Conservation (phyloP, 2,888 invertebrate genomes). For the Diaphora mendica region DNA sequence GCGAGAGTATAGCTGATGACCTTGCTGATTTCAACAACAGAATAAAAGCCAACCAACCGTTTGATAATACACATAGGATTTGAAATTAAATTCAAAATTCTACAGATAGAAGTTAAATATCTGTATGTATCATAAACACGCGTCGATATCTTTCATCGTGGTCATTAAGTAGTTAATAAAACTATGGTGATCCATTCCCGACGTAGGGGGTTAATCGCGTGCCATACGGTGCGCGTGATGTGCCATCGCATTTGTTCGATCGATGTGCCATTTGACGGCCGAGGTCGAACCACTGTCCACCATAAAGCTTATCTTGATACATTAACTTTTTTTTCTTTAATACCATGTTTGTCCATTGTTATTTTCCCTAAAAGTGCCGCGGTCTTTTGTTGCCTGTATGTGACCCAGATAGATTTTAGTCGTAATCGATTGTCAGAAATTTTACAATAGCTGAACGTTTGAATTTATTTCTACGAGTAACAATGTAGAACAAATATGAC, state of each 20-base stretch:
- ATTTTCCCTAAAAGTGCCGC: conserved; percentile 68
- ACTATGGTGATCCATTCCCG: conserved; percentile 35
- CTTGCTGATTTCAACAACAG: conserved; percentile 59
- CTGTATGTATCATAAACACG: neutral
- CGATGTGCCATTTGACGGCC: conserved; percentile 84
- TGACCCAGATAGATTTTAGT: conserved; percentile 80
- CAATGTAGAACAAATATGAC: conserved; percentile 60
- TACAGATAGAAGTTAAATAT: conserved; percentile 7
- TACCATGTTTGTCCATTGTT: conserved; percentile 68
- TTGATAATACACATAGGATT: neutral
- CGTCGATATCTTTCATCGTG: conserved; percentile 13
- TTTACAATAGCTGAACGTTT: conserved; percentile 63
- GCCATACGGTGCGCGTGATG: conserved; percentile 68
- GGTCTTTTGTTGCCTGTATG: conserved; percentile 72
- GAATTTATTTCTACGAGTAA: conserved; percentile 52
- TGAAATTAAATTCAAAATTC: conserved; percentile 5
- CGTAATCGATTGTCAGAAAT: conserved; percentile 72
- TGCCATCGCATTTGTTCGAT: conserved; percentile 71
- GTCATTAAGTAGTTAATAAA: conserved; percentile 23
- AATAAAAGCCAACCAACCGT: conserved; percentile 23
- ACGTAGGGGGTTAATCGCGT: conserved; percentile 61
- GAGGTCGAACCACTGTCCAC: conserved; percentile 84
- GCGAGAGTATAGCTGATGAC: conserved; percentile 58
- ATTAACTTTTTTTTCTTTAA: conserved; percentile 69
- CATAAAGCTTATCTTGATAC: conserved; percentile 83